phyloP scores from a whole-genome alignment of 2,797 vertebrate species.

The Semotilus atromaculatus region DNA sequence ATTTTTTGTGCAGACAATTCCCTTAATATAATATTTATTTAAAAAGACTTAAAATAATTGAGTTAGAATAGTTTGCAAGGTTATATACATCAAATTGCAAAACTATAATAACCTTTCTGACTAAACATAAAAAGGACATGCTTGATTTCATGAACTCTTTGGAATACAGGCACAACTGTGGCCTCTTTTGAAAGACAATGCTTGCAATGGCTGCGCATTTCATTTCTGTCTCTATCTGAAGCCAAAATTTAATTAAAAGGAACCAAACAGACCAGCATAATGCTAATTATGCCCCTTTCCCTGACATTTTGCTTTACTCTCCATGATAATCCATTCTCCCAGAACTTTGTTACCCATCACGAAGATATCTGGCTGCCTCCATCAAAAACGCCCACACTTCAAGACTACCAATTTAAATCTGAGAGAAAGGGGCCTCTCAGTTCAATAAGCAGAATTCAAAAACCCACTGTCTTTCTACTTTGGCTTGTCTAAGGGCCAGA shows the following conservation, averaged over 20 bases:
- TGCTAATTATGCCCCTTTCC: slow-evolving; percentile 26
- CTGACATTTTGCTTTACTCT: slow-evolving; percentile 12
- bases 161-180: neutral
- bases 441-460: slow-evolving; percentile 53
- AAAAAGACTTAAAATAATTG: neutral
- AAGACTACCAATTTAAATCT: slow-evolving; percentile 47
- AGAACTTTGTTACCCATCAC: slow-evolving; percentile 45
- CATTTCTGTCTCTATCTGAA: slow-evolving; percentile 5
- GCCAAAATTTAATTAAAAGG: neutral
- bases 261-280: slow-evolving; percentile 20
- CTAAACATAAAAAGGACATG: neutral
- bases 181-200: slow-evolving; percentile 4
- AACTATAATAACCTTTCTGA: neutral
- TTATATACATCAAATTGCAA: neutral
- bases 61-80: neutral
- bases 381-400: slow-evolving; percentile 41
- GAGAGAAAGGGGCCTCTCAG: slow-evolving; percentile 43
- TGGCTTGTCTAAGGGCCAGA: slow-evolving; percentile 52
- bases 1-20: neutral
- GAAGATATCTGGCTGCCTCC: slow-evolving; percentile 31
- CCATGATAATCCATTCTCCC: slow-evolving; percentile 26
- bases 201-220: neutral
- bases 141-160: neutral
- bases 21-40: too few species aligned
- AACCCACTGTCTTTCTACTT: slow-evolving; percentile 41